phyloP scores from a whole-genome alignment of 1,140 invertebrate species.

The Campoletis sonorensis region DNA sequence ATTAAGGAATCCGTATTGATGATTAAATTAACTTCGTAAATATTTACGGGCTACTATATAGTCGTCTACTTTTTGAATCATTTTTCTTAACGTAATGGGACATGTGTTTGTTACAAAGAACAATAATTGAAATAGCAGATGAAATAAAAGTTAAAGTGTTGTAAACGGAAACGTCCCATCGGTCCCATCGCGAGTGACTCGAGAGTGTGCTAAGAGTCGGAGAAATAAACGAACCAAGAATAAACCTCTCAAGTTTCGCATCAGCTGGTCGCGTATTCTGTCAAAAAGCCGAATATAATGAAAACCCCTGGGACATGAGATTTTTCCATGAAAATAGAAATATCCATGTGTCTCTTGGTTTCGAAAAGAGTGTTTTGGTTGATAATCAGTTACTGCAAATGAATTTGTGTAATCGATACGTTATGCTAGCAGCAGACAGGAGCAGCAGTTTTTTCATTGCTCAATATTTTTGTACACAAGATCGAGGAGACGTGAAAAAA shows the following conservation, averaged over 20 bases:
- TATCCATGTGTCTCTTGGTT: too few relatives aligned
- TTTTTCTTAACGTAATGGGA: too few relatives aligned
- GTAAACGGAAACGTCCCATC: neutral
- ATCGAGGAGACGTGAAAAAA: too few relatives aligned
- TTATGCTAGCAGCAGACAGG: too few relatives aligned
- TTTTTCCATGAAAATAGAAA: neutral
- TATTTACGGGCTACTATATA: too few relatives aligned
- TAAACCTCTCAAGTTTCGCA: slow-evolving; percentile 23
- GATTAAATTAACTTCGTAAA: too few relatives aligned
- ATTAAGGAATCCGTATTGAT: too few relatives aligned
- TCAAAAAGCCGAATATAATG: neutral
- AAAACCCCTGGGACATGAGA: neutral
- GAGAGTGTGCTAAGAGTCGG: neutral
- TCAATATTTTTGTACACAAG: too few relatives aligned
- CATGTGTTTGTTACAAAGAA: neutral
- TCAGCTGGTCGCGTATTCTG: slow-evolving; percentile 1
- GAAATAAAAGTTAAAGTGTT: neutral
- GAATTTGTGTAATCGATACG: too few relatives aligned
- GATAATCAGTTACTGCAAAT: too few relatives aligned
- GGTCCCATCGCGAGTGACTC: neutral
- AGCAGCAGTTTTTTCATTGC: too few relatives aligned
- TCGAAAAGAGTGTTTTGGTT: too few relatives aligned
- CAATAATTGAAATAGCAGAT: neutral
- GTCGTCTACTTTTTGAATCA: neutral
- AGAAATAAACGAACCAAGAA: neutral